Base-by-base conservation (phyloP, 1,140 invertebrate species). In the Thaumatotibia leucotreta region DNA sequence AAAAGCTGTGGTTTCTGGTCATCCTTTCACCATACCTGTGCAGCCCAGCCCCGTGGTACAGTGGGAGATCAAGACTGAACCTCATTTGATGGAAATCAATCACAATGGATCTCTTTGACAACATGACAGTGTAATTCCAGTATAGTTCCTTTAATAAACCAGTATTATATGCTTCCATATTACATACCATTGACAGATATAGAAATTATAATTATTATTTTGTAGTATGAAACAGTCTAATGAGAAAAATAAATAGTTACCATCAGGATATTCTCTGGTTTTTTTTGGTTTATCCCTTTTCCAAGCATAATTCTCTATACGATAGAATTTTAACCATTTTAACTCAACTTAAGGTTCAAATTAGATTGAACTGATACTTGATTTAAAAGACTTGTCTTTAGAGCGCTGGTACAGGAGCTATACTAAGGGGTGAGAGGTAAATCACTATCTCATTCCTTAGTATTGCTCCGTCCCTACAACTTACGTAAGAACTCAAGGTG, bases 31-130 rank as follows among this genome's bases (percentile, higher is more conserved):
- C 75, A 74, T 92, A 22, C 63, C 80, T 4, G 72, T 86, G 54
- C 86, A 82, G 65, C 80, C 82, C 0, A 74, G 63, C 52, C 88
- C 87, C 63, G 79, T 79, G 14, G 69, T 92, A 50, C 78, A 86
- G 64, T 92, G 91, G 91, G 83, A 91, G 73, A 73, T 92, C 33
- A 89, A 83, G 74, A 87, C 83, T 84, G 82, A 84, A 67, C 35
- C 63, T 29, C 77, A 75, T 49, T 66, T 74, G 23, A 14, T 58
- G 9, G 52, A 58, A 58, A 27, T 24, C 5, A 14, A 58, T 27
- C 23, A 27, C 63, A 88, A 88, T 78, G 87, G 87, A 87, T 88
- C 83, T 86, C 80, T 83, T 72, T 86, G 76, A 75, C 64, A 69
- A 50, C n/a, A n/a, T n/a, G n/a, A 24, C 63, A 64, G 10, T 14